phyloP scores from a whole-genome alignment of 1,140 invertebrate species.

The Solenopsis fugax region DNA sequence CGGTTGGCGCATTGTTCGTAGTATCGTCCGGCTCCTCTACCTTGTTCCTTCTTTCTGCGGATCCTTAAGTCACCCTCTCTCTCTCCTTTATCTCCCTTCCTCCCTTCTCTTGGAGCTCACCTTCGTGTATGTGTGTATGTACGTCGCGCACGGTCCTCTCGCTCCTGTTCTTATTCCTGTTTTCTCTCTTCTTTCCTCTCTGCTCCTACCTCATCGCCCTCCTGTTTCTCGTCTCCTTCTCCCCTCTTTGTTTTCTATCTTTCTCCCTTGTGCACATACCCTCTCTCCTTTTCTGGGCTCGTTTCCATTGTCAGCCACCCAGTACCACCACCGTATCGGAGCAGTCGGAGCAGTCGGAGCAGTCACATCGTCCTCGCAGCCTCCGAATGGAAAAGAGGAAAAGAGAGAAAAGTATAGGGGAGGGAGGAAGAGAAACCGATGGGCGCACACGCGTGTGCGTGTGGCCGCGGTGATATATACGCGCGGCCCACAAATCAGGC shows the following conservation, averaged over 20 bases:
- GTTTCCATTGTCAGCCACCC: conserved; percentile 70
- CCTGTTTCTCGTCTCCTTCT: conserved; percentile 62
- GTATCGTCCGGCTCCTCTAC: conserved; percentile 74
- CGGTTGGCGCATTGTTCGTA: conserved; percentile 79
- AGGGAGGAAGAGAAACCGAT: conserved; percentile 39
- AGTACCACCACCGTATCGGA: conserved; percentile 45
- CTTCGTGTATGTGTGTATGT: conserved; percentile 22
- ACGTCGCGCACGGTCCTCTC: conserved; percentile 49
- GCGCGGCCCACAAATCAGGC: conserved; percentile 82
- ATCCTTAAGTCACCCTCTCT: conserved; percentile 68
- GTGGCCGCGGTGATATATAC: conserved; percentile 65
- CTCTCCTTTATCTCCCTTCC: conserved; percentile 49
- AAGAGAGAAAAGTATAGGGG: conserved; percentile 1
- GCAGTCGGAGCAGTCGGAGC: too few relatives aligned
- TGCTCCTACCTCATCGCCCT: conserved; percentile 3
- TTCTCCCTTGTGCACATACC: conserved; percentile 24
- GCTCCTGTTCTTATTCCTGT: conserved; percentile 51
- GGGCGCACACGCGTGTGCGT: conserved; percentile 82
- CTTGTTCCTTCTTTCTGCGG: conserved; percentile 64
- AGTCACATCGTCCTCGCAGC: conserved; percentile 53
- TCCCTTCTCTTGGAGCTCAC: neutral
- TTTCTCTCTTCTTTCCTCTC: conserved; percentile 58
- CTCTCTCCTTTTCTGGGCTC: conserved; percentile 57
- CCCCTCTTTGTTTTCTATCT: conserved; percentile 23
- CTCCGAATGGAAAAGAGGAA: conserved; percentile 38